phyloP scores from a whole-genome alignment of 2,113 vertebrate genomes.

The Cranoglanis bouderius region DNA sequence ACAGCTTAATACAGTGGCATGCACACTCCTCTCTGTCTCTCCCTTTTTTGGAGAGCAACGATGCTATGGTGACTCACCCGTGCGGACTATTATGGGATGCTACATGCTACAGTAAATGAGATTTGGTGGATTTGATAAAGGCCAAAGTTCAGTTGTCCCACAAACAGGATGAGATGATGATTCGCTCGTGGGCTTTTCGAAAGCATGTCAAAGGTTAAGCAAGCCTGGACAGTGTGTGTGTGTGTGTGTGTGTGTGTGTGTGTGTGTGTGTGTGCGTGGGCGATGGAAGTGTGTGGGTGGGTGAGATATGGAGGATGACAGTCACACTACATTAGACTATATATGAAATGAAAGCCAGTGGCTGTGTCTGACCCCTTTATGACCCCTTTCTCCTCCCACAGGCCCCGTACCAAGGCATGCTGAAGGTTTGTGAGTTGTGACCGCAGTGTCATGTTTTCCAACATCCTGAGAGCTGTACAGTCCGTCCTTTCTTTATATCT shows the following conservation, averaged over 20 bases:
- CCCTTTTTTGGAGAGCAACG: neutral
- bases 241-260: neutral
- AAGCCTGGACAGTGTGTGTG: neutral
- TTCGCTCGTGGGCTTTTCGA: conserved; percentile 3
- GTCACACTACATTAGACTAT: conserved; percentile 12
- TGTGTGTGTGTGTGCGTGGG: neutral
- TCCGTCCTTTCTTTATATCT: neutral
- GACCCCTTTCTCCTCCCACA: neutral
- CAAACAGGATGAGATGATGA: neutral
- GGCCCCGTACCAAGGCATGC: neutral
- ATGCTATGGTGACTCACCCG: neutral
- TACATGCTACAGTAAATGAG: neutral
- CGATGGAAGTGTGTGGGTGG: neutral
- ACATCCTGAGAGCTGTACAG: neutral
- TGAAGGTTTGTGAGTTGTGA: neutral
- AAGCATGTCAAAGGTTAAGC: conserved; percentile 15
- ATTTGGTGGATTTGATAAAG: neutral
- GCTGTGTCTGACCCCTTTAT: neutral
- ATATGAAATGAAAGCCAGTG: conserved; percentile 13
- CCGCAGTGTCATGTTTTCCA: neutral
- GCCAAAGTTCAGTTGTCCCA: neutral
- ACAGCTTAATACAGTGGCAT: neutral
- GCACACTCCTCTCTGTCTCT: neutral
- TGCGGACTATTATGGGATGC: conserved; percentile 8
- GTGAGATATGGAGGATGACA: too few relatives aligned